phyloP scores from a whole-genome alignment of 2,113 vertebrate species.

The Hemibagrus wyckioides region DNA sequence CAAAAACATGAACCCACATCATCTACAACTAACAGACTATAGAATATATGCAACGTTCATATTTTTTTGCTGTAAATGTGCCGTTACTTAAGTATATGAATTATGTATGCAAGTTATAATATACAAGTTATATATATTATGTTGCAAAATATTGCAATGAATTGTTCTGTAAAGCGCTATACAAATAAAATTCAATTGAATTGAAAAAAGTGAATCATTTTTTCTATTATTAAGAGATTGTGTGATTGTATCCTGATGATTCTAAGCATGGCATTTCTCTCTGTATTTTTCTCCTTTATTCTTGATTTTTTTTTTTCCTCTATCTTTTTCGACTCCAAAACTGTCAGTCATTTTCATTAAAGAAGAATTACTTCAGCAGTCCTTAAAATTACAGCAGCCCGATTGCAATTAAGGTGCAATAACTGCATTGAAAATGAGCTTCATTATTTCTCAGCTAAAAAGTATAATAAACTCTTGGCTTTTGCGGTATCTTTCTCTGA shows the following conservation, averaged over 20 bases:
- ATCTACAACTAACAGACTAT: neutral
- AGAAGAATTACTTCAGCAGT: too few relatives aligned
- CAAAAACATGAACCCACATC: neutral
- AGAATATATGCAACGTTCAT: neutral
- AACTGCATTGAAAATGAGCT: constrained; percentile 18
- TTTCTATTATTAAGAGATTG: neutral
- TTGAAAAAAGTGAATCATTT: neutral
- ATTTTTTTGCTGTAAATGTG: neutral
- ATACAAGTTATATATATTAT: neutral
- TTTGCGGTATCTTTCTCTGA: constrained; percentile 3
- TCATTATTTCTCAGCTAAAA: constrained; percentile 29
- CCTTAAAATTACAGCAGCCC: neutral
- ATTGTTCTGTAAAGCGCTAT: too few relatives aligned
- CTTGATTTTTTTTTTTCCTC: neutral
- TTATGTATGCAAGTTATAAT: neutral
- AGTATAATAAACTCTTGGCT: constrained; percentile 10
- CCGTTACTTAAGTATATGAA: neutral
- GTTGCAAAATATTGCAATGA: too few relatives aligned
- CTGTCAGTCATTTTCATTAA: neutral
- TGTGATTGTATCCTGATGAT: neutral
- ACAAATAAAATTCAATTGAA: too few relatives aligned
- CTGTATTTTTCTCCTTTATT: neutral
- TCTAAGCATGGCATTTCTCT: neutral
- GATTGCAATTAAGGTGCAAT: constrained; percentile 34
- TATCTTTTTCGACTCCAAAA: neutral